Base-by-base conservation (phyloP, 2,113 vertebrate species). In the Chaetops frenatus region DNA sequence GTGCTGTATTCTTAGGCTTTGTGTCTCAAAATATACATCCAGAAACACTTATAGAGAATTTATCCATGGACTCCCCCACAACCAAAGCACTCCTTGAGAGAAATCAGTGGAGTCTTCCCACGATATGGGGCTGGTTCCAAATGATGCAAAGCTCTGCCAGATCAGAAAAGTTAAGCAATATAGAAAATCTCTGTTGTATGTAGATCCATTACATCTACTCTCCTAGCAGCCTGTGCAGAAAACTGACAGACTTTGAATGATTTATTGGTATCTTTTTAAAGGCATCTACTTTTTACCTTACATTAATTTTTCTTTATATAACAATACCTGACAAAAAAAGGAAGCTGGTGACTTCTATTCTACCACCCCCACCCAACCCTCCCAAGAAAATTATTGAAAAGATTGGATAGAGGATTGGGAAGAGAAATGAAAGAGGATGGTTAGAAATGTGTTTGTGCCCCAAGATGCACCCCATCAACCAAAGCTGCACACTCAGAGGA, bases 201-300 rank as follows among this genome's bases (percentile, higher is more conserved):
- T 48, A 91, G 80, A 89, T 53, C 83, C 88, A 74, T 84, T 92
- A 84, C 91, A 84, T 89, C 73, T 81, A 25, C 64, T 84, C 65
- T 62, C 60, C 60, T 28, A 78, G 72, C 83, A 93, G 70, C 64
- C 79, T 58, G 56, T 71, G 86, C 64, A 91, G 44, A 91, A 96
- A 94, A 81, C 83, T 89, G 92, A 92, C 64, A 82, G 91, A 71
- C 65, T 86, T 78, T 44, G 64, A 94, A 81, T 91, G 92, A 97
- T 94, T 96, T 94, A 91, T 91, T 60, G 85, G 67, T 84, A 22
- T 28, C 51, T 94, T 86, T 92, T 83, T 71, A 74, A 91, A 94
- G 69, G 56, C 78, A 81, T 44, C 65, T 89, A 35, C 72, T 81
- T 92, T 53, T 77, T 45, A 88, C 80, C 28, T 91, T 51, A 11